These are phyloP conservation scores for Coccyzus lansbergi DNA, from an alignment of 2,797 vertebrate genomes.

Conservation along the genomic window DNA sequence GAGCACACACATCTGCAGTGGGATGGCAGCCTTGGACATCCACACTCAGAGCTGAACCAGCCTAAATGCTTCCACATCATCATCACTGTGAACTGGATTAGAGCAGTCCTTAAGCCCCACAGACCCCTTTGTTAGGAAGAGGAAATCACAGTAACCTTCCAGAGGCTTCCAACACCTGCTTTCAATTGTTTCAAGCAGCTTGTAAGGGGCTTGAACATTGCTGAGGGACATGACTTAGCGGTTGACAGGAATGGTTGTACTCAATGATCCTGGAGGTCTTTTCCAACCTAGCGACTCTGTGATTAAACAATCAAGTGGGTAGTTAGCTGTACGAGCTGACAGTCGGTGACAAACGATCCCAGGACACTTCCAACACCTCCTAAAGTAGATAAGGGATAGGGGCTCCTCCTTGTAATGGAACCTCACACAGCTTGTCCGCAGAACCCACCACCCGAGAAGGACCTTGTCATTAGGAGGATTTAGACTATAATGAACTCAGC, in stretches of 20 bases:
- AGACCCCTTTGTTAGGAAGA: neutral
- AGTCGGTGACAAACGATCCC: neutral
- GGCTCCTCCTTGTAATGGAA: neutral
- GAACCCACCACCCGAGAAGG: neutral
- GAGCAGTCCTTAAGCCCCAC: neutral
- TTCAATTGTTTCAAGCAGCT: neutral
- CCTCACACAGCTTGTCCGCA: fast-evolving
- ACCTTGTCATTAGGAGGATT: neutral
- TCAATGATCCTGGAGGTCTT: too few relatives aligned
- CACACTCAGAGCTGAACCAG: neutral
- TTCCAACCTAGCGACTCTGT: too few relatives aligned
- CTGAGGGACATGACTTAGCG: too few relatives aligned
- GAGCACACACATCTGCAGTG: neutral
- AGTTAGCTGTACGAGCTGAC: neutral
- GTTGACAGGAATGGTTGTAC: too few relatives aligned
- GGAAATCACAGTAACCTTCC: slow-evolving; percentile 15
- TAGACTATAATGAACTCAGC: neutral
- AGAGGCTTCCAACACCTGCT: slow-evolving; percentile 6
- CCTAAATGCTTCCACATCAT: neutral
- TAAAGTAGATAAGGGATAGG: neutral
- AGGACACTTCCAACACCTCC: neutral
- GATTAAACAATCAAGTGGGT: neutral
- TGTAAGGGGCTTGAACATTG: neutral
- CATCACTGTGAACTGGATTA: fast-evolving
- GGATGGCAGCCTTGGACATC: neutral